Evolutionary conservation across 1,140 invertebrate species (phyloP).

Genomic region (Dermatophagoides farinae): DNA sequence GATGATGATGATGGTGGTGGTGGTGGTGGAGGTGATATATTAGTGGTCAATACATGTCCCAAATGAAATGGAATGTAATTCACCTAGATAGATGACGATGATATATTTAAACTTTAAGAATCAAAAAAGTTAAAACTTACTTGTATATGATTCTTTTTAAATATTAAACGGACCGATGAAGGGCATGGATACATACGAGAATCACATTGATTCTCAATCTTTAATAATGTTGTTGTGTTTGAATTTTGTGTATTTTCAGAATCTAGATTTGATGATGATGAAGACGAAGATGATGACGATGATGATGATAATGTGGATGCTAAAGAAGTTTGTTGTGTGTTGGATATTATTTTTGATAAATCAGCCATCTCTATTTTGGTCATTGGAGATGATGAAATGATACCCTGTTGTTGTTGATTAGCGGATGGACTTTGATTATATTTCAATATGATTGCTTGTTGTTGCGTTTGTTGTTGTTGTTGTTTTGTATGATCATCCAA

Average conservation of each 20-base stretch:
- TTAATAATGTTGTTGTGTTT: not conserved
- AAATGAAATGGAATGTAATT: slow-evolving; percentile 1
- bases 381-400: not conserved
- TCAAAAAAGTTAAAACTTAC: not conserved
- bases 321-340: not conserved
- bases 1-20: not conserved
- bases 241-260: not conserved
- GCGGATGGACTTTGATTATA: not conserved
- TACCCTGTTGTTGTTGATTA: not conserved
- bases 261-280: no score
- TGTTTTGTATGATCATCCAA: not conserved
- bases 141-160: not conserved
- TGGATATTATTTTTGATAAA: not conserved
- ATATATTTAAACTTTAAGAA: no score
- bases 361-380: not conserved
- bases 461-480: not conserved
- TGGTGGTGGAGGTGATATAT: not conserved
- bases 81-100: not conserved
- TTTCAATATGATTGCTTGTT: not conserved
- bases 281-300: no score
- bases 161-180: not conserved
- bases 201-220: not conserved
- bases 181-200: slow-evolving; percentile 5
- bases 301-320: no score
- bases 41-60: not conserved